Base-by-base conservation (phyloP, 2,888 invertebrate genomes). In the Melikaiella ostensackeni region DNA sequence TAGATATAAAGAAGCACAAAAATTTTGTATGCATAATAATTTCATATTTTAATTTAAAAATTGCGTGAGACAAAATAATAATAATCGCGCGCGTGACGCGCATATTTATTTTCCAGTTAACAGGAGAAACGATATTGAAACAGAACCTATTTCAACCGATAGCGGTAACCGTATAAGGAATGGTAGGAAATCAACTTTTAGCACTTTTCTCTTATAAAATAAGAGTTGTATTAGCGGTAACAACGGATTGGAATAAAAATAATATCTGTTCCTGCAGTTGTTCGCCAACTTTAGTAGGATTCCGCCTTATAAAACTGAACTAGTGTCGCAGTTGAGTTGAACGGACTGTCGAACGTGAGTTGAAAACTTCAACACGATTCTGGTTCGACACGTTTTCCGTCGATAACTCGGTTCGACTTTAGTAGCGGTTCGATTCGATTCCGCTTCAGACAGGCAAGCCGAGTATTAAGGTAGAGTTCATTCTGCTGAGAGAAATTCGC, bases 301-400 rank as follows among this genome's bases (percentile, higher is more conserved):
- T 70, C 24, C 46, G 70, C 27, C 42, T 46, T 70, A 46, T 70
- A 70, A 70, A 50, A 70, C n/a, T 70, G 70, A 50, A 30, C 46
- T 30, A 70, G 70, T 70, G 70, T 70, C 70, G 70, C 30, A 19
- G 70, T 70, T 70, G 30, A 30, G 50, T 70, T 70, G 50, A 70
- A 70, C 70, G 46, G 70, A 46, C 30, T 50, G n/a, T 70, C 50
- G 70, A 70, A 70, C 70, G 70, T 70, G 70, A 70, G 70, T 50
- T 70, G 70, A 27, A 70, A 70, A 70, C 50, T 70, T 50, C 70
- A 70, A 50, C 70, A 50, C 9, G 42, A 70, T 46, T 70, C 46
- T 70, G 46, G 46, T 70, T 50, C 30, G 27, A 70, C 70, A 50
- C 70, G 50, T 70, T 70, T 66, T 70, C 30, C 9, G 21, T 19